Conservation (phyloP, 1,140 invertebrate species). For the Meloidogyne floridensis region DNA sequence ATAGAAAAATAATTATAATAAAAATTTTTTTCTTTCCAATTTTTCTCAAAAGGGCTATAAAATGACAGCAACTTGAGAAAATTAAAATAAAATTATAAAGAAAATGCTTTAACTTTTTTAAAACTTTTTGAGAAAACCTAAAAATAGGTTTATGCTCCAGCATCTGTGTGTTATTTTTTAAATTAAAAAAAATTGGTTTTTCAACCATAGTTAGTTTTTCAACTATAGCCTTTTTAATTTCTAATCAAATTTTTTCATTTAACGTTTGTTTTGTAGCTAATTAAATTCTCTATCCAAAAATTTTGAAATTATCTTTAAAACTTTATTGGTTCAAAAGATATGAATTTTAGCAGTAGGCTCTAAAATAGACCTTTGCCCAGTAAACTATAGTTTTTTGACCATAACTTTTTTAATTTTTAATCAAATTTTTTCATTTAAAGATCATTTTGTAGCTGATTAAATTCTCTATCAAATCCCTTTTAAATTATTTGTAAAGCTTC, state of each 20-base stretch:
- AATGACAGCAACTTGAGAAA: not conserved
- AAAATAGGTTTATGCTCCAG: not conserved
- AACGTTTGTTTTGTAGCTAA: conserved; percentile 2
- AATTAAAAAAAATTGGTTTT: not conserved
- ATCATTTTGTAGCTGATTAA: no score
- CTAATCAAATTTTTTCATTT: not conserved
- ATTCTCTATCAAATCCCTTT: no score
- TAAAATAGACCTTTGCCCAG: no score
- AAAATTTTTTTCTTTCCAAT: not conserved
- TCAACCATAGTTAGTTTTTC: not conserved
- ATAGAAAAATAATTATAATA: not conserved
- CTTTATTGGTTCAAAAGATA: not conserved
- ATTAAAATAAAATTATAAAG: not conserved
- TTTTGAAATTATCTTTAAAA: not conserved
- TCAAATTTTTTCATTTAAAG: no score
- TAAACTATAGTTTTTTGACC: no score
- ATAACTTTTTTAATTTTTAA: no score
- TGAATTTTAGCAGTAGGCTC: not conserved
- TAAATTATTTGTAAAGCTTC: no score
- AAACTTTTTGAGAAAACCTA: no score
- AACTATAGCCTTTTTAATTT: not conserved
- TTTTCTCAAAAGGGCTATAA: not conserved
- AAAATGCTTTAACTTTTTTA: no score
- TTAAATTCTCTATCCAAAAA: not conserved
- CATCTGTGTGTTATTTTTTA: no score